Evolutionary conservation across 2,113 vertebrate genomes (phyloP).

Genomic region (Mormyrus iriodes): DNA sequence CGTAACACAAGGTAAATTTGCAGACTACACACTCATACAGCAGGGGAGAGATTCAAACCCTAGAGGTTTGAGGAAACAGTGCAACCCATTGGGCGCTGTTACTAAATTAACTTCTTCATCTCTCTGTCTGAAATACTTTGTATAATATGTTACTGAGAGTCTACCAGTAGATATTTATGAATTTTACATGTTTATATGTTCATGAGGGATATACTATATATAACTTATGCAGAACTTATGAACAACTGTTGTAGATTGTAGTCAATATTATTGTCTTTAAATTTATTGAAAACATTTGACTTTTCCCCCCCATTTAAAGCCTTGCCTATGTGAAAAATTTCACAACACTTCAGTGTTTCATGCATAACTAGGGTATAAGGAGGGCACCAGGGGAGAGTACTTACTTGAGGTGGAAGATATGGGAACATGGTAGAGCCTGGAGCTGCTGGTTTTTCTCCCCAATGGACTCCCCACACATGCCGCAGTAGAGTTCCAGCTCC

Average conservation of each 20-base stretch:
- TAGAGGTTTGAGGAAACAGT: not conserved
- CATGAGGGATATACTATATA: not conserved
- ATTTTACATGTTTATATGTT: not conserved
- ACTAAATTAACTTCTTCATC: not conserved
- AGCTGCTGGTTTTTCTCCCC: slow-evolving; percentile 93
- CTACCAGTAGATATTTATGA: not conserved
- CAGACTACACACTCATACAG: not conserved
- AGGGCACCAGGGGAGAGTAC: slow-evolving; percentile 23
- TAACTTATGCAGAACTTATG: not conserved
- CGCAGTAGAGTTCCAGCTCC: slow-evolving; percentile 96
- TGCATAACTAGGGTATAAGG: not conserved
- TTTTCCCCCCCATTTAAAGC: not conserved
- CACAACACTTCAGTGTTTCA: not conserved
- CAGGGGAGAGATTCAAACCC: not conserved
- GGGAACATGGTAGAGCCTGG: slow-evolving; percentile 93
- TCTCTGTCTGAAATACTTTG: not conserved
- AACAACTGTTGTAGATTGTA: not conserved
- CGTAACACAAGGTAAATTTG: not conserved
- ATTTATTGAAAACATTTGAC: too few species aligned
- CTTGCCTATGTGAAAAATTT: too few species aligned
- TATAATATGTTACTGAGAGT: not conserved
- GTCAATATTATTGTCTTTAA: not conserved
- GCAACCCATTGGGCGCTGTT: not conserved
- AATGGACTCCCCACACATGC: slow-evolving; percentile 95
- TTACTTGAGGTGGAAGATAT: slow-evolving; percentile 94